These are phyloP conservation scores for Pentamera pediparva DNA, from an alignment of 53 echinoderm and acorn worm species.

Conservation along the genomic window DNA sequence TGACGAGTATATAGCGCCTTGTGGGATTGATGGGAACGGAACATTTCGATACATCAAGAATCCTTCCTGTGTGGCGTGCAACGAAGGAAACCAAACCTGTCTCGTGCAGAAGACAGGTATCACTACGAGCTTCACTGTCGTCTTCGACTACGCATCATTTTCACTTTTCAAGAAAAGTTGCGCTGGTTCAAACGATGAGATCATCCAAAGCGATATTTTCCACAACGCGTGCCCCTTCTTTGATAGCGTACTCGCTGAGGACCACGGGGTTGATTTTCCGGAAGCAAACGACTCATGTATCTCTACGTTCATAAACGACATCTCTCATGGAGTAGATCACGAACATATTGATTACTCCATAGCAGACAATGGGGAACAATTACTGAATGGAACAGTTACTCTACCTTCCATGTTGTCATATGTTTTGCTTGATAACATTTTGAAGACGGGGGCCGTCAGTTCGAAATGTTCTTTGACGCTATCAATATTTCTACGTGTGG, in stretches of 20 bases:
- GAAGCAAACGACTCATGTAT: not conserved
- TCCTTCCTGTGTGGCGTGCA: not conserved
- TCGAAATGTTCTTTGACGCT: not conserved
- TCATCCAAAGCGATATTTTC: not conserved
- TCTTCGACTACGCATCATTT: not conserved
- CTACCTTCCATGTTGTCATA: not conserved
- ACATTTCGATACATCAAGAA: not conserved
- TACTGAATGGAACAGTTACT: not conserved
- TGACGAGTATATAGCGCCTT: too few relatives aligned
- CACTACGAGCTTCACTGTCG: not conserved
- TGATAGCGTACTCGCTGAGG: not conserved
- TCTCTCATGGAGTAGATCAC: not conserved
- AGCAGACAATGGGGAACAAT: not conserved
- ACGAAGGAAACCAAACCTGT: not conserved
- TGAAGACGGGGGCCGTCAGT: not conserved
- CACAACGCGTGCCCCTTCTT: slow-evolving; percentile 5
- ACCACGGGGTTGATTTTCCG: not conserved
- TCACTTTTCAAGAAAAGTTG: not conserved
- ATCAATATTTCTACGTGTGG: not conserved
- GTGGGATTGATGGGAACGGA: too few relatives aligned
- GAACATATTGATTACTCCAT: not conserved
- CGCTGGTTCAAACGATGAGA: not conserved
- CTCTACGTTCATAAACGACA: not conserved
- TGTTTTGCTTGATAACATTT: not conserved
- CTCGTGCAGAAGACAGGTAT: not conserved